Evolutionary conservation across 1,140 invertebrate species (phyloP).

Genomic region (Ctenoplectra terminalis): DNA sequence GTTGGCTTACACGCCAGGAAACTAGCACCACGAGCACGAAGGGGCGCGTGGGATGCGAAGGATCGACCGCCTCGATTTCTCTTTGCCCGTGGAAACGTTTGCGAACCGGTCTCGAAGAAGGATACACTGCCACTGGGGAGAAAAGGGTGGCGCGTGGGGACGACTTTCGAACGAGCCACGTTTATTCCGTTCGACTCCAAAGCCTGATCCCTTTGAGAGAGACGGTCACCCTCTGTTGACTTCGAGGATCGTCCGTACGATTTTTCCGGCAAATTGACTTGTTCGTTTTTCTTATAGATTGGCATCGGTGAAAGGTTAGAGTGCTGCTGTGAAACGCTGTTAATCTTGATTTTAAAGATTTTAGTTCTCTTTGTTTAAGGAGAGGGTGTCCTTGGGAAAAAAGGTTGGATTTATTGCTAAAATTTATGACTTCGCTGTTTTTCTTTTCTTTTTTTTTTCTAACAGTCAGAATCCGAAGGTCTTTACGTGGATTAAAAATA

Average conservation of each 20-base stretch:
- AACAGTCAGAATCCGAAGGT: background rate
- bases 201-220: background rate
- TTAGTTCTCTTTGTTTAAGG: too few relatives aligned
- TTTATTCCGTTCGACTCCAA: conserved; percentile 11
- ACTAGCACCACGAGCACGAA: background rate
- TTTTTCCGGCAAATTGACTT: conserved; percentile 10
- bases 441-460: too few relatives aligned
- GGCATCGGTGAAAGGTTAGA: too few relatives aligned
- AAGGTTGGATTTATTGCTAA: too few relatives aligned
- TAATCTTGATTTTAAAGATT: too few relatives aligned
- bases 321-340: too few relatives aligned
- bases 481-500: background rate
- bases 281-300: background rate
- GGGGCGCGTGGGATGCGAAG: conserved; percentile 12
- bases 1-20: conserved; percentile 8
- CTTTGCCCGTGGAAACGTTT: conserved; percentile 39
- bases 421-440: too few relatives aligned
- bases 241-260: background rate
- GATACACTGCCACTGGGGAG: background rate
- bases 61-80: conserved; percentile 38
- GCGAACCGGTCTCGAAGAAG: conserved; percentile 11
- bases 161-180: conserved; percentile 14
- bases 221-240: background rate
- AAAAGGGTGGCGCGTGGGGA: background rate
- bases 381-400: too few relatives aligned